phyloP scores from a whole-genome alignment of 2,888 invertebrate genomes.

The Oscheius sp. region DNA sequence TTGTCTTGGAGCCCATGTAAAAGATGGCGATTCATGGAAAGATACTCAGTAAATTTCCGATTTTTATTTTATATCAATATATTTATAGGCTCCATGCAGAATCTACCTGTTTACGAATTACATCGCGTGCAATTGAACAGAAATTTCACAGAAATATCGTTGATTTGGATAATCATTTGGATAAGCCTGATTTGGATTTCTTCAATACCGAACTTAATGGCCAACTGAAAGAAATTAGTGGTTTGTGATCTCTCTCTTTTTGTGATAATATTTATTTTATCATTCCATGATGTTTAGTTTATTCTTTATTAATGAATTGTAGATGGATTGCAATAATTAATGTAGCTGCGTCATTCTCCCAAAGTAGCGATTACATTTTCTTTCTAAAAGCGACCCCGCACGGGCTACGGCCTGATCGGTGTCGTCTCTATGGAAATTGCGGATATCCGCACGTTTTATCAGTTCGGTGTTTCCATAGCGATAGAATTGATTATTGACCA shows the following conservation, averaged over 20 bases:
- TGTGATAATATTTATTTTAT: too few relatives aligned
- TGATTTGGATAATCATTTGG: slow-evolving; percentile 97
- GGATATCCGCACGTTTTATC: too few relatives aligned
- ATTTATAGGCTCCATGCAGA: slow-evolving; percentile 40
- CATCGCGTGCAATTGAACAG: slow-evolving; percentile 82
- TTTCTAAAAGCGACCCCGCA: too few relatives aligned
- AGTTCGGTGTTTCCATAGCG: too few relatives aligned
- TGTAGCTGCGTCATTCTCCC: too few relatives aligned
- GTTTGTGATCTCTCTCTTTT: neutral
- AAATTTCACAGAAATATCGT: slow-evolving; percentile 84
- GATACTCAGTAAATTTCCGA: slow-evolving; percentile 29
- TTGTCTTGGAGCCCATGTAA: slow-evolving; percentile 45
- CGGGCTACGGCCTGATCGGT: too few relatives aligned
- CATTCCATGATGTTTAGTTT: too few relatives aligned
- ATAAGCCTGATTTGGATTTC: slow-evolving; percentile 90
- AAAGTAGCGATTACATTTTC: too few relatives aligned
- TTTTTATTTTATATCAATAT: neutral
- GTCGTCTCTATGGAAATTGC: too few relatives aligned
- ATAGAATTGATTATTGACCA: too few relatives aligned
- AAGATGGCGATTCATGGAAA: slow-evolving; percentile 52
- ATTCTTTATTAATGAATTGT: too few relatives aligned
- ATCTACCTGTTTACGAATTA: slow-evolving; percentile 75
- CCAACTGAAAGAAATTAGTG: slow-evolving; percentile 16
- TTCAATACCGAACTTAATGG: slow-evolving; percentile 80
- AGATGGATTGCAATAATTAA: too few relatives aligned